Evolutionary conservation across 2,888 invertebrate genomes (phyloP), one percentile per base, ranked within the genome.

Genomic region (Physocephala rufipes): DNA sequence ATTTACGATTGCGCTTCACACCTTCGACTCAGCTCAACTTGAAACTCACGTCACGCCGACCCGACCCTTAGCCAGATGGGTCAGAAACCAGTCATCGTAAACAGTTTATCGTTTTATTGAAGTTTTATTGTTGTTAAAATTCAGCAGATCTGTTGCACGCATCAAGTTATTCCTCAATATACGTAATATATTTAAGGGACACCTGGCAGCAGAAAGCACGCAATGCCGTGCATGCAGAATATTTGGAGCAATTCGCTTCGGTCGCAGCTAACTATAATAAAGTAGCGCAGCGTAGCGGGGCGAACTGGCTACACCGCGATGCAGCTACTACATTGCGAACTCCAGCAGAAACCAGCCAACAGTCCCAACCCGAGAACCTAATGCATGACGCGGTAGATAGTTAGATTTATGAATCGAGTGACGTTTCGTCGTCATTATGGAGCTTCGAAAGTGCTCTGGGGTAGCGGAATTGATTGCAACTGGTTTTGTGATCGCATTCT

Each of bases 81-180:
- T 13, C 2, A 24, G 24, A 26, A 47, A 63, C 63, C 28, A 45
- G 36, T 30, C 24, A 30, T 51, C 49, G n/a, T 51, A 49, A 65
- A 51, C n/a, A 65, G 28, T 51, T 65, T 65, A 51, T 51, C n/a
- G 36, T 65, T 51, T 51, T 51, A 51, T 65, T 63, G 26, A 16
- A n/a, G 24, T 51, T 65, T 65, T 62, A 62, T 28, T 55, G 4
- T 13, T 21, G 53, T 24, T 55, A 9, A 13, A 21, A n/a, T 21
- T 55, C 53, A 55, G 19, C 19, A 49, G 49, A 16, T 49, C 13
- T 1, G 49, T n/a, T n/a, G 13, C 19, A 49, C 53, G 53, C 19
- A 36, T 36, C 36, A 36, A 36, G 5, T 9, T 4, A 36, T 36
- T 36, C 36, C 36, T 36, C 9, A 9, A 36, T 9, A 1, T 28